phyloP scores from a whole-genome alignment of 2,113 vertebrate genomes.

The Nicator chloris region DNA sequence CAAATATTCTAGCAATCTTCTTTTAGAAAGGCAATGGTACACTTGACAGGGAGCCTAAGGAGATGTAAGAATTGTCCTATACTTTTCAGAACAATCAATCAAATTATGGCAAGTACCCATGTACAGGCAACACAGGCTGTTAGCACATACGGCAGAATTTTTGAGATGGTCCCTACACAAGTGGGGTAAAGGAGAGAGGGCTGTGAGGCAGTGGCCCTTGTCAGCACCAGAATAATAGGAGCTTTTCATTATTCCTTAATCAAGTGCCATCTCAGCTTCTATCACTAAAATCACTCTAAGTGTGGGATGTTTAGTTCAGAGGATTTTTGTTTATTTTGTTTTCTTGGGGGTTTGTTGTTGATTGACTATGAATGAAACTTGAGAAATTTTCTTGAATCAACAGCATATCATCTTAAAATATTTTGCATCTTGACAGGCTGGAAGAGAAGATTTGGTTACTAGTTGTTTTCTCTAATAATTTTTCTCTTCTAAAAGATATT shows the following conservation, averaged over 20 bases:
- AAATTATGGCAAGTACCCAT: fast-evolving
- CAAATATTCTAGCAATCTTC: not conserved
- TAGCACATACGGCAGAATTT: not conserved
- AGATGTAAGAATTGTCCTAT: not conserved
- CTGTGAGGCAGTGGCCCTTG: not conserved
- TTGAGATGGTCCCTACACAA: fast-evolving
- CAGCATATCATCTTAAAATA: not conserved
- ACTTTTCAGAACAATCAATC: not conserved
- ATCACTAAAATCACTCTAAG: not conserved
- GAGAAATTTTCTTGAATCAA: not conserved
- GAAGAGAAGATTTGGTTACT: not conserved
- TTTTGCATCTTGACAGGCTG: not conserved
- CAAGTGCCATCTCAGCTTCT: not conserved
- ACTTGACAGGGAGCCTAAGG: not conserved
- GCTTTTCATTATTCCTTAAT: not conserved
- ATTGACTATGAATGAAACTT: not conserved
- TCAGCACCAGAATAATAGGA: not conserved
- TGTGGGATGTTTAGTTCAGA: fast-evolving
- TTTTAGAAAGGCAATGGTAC: not conserved
- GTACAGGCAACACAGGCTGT: not conserved
- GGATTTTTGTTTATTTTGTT: not conserved
- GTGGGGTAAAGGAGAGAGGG: not conserved
- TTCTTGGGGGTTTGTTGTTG: not conserved
- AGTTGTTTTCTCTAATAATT: not conserved
- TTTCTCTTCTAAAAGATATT: not conserved